A percentile compares a stretch with the other conserved stretches of the same genome.
Evolutionary conservation across 35 echinoderm and acorn worm species (phyloP).

Genomic region (Apostichopus japonicus): DNA sequence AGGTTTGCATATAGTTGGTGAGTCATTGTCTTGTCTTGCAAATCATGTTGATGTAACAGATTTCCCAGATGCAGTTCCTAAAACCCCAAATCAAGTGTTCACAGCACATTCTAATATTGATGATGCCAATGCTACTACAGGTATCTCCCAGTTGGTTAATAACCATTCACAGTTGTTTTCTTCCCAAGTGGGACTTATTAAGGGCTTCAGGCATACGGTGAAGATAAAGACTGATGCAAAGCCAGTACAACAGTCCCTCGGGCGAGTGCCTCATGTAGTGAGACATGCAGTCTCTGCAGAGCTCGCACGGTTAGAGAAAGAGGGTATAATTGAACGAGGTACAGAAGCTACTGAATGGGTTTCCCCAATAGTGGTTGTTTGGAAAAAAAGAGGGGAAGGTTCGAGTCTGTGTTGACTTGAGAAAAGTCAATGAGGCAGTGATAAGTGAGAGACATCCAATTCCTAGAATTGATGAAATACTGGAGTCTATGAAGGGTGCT

Average conservation of each 20-base stretch:
- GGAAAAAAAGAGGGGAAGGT: slow-evolving; percentile 27
- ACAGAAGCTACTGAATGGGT: slow-evolving; percentile 18
- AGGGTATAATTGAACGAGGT: slow-evolving; percentile 5
- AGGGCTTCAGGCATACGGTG: background rate
- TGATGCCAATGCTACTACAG: slow-evolving; percentile 16
- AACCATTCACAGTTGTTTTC: background rate
- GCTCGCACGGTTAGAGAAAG: background rate
- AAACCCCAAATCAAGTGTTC: background rate
- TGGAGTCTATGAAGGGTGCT: background rate
- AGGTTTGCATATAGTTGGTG: background rate
- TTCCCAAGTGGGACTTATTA: background rate
- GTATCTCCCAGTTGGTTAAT: background rate
- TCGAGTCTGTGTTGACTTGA: slow-evolving; percentile 45
- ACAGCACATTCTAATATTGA: background rate
- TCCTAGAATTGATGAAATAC: slow-evolving; percentile 17
- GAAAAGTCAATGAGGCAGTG: slow-evolving; percentile 40
- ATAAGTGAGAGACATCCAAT: slow-evolving; percentile 19
- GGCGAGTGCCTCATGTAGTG: background rate
- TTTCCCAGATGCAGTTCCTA: background rate
- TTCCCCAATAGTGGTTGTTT: slow-evolving; percentile 24
- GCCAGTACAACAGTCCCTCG: background rate
- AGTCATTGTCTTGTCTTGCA: slow-evolving; percentile 16
- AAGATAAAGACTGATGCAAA: background rate
- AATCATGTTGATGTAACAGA: background rate
- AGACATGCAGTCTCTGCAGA: background rate